Percentiles rank a stretch among this genome's conserved stretches.
These are phyloP conservation scores for Molossus molossus DNA, from an alignment of 2,797 vertebrate genomes.

Conservation along the genomic window DNA sequence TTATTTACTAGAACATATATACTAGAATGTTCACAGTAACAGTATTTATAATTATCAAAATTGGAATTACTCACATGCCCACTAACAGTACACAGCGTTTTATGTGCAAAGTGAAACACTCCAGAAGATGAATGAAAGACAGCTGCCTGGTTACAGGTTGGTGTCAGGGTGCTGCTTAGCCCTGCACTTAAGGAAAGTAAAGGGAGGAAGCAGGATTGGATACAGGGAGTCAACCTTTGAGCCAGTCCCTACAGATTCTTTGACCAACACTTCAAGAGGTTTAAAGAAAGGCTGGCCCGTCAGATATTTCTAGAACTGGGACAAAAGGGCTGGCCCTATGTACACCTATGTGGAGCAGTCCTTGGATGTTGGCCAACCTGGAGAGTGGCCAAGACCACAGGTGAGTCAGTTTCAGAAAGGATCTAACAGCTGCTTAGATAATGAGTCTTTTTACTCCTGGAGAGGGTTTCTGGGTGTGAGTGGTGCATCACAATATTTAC, in stretches of 20 bases:
- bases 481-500: no score
- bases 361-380: not conserved
- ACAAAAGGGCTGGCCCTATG: not conserved
- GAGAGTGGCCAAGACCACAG: not conserved
- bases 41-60: not conserved
- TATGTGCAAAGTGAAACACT: not conserved
- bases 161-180: not conserved
- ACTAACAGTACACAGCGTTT: not conserved
- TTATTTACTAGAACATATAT: not conserved
- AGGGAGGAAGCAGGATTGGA: no score
- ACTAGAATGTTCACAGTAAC: not conserved
- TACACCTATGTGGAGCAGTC: not conserved
- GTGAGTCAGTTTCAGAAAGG: not conserved
- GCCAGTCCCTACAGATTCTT: not conserved
- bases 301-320: not conserved
- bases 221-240: not conserved
- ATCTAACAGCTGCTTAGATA: not conserved
- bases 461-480: not conserved
- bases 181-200: not conserved
- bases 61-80: not conserved
- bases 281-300: not conserved
- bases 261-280: not conserved
- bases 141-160: not conserved
- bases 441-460: not conserved
- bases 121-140: not conserved